These are phyloP conservation scores for Vombatus ursinus DNA, from an alignment of 2,113 vertebrate species.

Conservation along the genomic window DNA sequence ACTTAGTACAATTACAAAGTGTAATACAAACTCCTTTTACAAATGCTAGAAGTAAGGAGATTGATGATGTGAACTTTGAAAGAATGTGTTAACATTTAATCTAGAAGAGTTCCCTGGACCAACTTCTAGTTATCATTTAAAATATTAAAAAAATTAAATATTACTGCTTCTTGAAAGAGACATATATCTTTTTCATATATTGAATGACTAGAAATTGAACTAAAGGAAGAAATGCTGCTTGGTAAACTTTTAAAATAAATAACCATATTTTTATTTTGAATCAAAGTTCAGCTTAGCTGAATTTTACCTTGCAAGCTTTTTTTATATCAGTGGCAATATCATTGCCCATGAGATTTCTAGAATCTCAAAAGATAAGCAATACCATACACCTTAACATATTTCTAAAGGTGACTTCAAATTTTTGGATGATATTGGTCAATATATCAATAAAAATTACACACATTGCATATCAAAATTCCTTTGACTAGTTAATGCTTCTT, in stretches of 20 bases:
- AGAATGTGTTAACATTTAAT: not conserved
- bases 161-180: constrained; percentile 9
- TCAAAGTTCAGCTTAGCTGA: not conserved
- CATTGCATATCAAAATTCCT: not conserved
- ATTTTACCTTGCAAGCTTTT: not conserved
- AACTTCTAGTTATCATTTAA: not conserved
- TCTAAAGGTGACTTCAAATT: constrained; percentile 52
- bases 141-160: not conserved
- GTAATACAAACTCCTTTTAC: not conserved
- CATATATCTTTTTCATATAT: not conserved
- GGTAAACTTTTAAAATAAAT: not conserved
- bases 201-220: not conserved
- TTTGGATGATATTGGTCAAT: constrained; percentile 26
- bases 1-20: not conserved
- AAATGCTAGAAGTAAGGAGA: not conserved
- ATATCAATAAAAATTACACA: constrained; percentile 41
- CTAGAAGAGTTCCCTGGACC: not conserved
- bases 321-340: no score
- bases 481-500: constrained; percentile 29
- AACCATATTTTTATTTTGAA: not conserved
- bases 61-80: not conserved
- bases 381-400: constrained; percentile 25
- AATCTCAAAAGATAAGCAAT: not conserved
- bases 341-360: not conserved
- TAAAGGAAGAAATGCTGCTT: not conserved